phyloP scores from a whole-genome alignment of 2,113 vertebrate species.

The Emydocephalus ijimae region DNA sequence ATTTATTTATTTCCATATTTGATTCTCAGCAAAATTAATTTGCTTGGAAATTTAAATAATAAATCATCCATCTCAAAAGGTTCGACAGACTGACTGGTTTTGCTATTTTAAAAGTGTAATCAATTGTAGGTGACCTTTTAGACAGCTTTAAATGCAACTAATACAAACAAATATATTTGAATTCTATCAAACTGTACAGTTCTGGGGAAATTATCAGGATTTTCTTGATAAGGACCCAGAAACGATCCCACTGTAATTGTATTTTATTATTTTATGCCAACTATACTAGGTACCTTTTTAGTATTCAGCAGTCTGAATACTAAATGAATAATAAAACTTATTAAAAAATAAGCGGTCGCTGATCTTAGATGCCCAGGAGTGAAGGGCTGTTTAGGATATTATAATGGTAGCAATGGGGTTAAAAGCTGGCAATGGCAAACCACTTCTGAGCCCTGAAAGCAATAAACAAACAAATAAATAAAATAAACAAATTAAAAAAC shows the following conservation, averaged over 20 bases:
- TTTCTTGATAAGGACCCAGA: neutral
- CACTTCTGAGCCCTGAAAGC: neutral
- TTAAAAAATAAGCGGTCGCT: neutral
- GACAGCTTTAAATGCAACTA: neutral
- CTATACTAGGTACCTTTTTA: neutral
- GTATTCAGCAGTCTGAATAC: neutral
- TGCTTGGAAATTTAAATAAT: neutral
- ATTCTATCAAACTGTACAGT: neutral
- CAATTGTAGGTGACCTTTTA: neutral
- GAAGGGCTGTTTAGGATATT: neutral
- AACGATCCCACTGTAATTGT: neutral
- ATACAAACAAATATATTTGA: neutral
- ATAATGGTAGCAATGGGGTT: neutral
- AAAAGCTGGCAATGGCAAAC: neutral
- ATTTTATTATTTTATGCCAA: constrained; percentile 1
- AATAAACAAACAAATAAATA: too few species aligned
- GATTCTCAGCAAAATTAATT: neutral
- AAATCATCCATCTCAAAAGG: neutral
- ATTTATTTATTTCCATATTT: neutral
- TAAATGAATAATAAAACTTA: neutral
- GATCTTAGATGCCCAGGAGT: neutral
- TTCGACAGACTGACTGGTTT: neutral
- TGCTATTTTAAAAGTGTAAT: neutral
- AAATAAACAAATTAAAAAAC: too few species aligned
- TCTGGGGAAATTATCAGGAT: neutral